Conservation (phyloP, 1,140 invertebrate species). For the Patella vulgata region DNA sequence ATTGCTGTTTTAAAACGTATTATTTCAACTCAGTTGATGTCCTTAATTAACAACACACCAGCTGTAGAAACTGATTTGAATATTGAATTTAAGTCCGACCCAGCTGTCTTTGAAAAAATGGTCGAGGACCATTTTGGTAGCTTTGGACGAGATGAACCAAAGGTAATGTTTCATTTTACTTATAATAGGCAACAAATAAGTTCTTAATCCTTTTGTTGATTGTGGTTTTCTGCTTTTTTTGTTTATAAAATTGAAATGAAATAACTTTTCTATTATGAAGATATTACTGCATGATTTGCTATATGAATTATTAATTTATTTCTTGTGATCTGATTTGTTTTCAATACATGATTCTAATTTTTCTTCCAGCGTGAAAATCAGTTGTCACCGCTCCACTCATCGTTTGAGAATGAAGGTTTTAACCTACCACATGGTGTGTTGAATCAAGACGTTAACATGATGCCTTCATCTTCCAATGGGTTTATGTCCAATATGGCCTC, state of each 20-base stretch:
- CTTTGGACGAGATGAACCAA: conserved; percentile 51
- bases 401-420: conserved; percentile 65
- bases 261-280: too few relatives aligned
- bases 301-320: too few relatives aligned
- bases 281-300: too few relatives aligned
- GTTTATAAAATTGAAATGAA: too few relatives aligned
- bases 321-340: too few relatives aligned
- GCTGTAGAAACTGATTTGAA: conserved; percentile 81
- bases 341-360: too few relatives aligned
- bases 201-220: too few relatives aligned
- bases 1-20: conserved; percentile 82
- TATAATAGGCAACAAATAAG: too few relatives aligned
- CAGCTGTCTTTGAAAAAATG: conserved; percentile 78
- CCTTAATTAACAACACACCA: conserved; percentile 82
- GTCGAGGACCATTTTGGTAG: conserved; percentile 68
- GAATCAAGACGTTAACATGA: conserved; percentile 53
- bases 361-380: conserved; percentile 33
- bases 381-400: conserved; percentile 59
- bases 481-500: conserved; percentile 23
- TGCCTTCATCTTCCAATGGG: conserved; percentile 27
- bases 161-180: conserved; percentile 25
- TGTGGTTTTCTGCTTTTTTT: too few relatives aligned
- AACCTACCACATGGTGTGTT: conserved; percentile 64
- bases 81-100: conserved; percentile 84
- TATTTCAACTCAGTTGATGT: conserved; percentile 78